A percentile compares a stretch with the other conserved stretches of the same genome.
phyloP scores from a whole-genome alignment of 2,113 vertebrate genomes.

The Solenodon paradoxus region DNA sequence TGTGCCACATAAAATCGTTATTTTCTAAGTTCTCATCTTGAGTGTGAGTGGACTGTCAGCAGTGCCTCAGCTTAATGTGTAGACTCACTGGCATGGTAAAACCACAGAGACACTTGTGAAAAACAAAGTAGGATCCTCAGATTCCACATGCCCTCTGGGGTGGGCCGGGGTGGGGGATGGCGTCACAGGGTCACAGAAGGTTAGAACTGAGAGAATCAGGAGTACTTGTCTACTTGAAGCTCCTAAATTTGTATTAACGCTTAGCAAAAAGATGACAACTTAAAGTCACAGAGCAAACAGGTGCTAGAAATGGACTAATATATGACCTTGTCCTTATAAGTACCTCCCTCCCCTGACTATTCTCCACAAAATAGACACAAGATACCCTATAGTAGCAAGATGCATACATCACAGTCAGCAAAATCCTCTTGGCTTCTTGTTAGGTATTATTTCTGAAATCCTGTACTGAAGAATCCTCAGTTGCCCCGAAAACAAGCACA shows the following conservation, averaged over 20 bases:
- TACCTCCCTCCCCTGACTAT: neutral
- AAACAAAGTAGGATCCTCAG: neutral
- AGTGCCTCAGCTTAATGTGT: neutral
- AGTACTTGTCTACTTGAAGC: neutral
- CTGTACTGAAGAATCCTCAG: neutral
- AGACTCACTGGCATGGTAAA: neutral
- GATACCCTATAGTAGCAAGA: neutral
- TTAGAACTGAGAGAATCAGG: neutral
- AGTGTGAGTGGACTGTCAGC: neutral
- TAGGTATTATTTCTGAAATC: neutral
- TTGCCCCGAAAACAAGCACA: neutral
- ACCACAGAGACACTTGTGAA: neutral
- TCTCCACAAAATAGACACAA: neutral
- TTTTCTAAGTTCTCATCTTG: neutral
- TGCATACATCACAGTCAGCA: neutral
- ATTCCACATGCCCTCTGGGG: neutral
- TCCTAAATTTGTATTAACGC: neutral
- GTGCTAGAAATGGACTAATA: neutral
- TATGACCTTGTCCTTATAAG: neutral
- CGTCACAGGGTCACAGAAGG: neutral
- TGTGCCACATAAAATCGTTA: slow-evolving; percentile 11
- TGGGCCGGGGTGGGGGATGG: too few relatives aligned
- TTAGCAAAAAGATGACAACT: neutral
- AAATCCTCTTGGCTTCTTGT: neutral
- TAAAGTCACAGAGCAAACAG: neutral